phyloP scores from a whole-genome alignment of 1,140 invertebrate species.

The Atta colombica region DNA sequence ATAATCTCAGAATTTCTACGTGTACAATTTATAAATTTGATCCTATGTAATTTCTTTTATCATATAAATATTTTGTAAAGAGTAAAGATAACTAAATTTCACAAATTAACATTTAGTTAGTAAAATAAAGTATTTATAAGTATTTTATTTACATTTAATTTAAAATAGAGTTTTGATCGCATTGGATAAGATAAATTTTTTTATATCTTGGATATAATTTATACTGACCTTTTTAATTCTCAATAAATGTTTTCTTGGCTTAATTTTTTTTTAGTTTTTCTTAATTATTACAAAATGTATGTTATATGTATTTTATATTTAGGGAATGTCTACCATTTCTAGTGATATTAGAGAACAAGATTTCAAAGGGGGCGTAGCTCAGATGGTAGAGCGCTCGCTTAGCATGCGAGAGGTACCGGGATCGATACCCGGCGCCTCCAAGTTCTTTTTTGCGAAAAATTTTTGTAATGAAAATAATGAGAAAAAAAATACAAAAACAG shows the following conservation, averaged over 20 bases:
- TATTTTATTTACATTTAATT: not conserved
- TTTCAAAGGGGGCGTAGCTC: slow-evolving; percentile 48
- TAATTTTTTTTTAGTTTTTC: not conserved
- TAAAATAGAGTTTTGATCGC: not conserved
- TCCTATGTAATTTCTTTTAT: too few species aligned
- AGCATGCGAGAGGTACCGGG: slow-evolving; percentile 95
- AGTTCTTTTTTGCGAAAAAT: not conserved
- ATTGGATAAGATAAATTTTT: too few species aligned
- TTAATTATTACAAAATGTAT: not conserved
- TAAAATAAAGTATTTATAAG: too few species aligned
- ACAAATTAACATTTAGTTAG: not conserved
- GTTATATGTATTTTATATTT: not conserved
- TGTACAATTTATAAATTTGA: too few species aligned
- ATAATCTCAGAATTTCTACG: too few species aligned
- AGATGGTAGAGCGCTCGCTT: slow-evolving; percentile 95
- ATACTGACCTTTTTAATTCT: too few species aligned
- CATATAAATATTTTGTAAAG: not conserved
- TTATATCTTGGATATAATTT: too few species aligned
- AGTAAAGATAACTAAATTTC: not conserved
- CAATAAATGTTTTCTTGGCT: not conserved
- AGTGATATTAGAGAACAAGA: rapidly evolving
- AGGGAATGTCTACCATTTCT: too few species aligned
- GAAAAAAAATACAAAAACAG: not conserved
- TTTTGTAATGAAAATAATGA: not conserved
- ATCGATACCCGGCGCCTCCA: slow-evolving; percentile 94